These are phyloP conservation scores for Drosophila anceps DNA, from an alignment of 2,888 invertebrate species.

Conservation along the genomic window DNA sequence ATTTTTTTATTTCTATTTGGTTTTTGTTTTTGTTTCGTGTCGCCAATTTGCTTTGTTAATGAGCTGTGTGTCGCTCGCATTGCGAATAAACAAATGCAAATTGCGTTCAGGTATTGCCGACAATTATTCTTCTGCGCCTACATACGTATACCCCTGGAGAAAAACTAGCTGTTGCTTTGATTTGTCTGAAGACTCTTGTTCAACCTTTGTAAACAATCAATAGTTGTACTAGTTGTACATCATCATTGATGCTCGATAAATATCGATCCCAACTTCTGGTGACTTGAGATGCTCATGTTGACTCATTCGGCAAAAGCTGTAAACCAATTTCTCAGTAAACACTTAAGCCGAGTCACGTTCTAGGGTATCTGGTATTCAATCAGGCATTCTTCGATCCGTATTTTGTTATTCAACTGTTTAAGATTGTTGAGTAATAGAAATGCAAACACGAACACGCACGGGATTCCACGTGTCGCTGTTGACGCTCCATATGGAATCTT, in stretches of 20 bases:
- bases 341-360: neutral
- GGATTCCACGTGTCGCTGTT: slow-evolving; percentile 40
- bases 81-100: slow-evolving; percentile 48
- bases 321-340: neutral
- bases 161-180: neutral
- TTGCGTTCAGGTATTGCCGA: slow-evolving; percentile 22
- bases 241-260: neutral
- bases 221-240: neutral
- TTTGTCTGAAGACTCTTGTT: neutral
- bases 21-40: slow-evolving; percentile 13
- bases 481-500: slow-evolving; percentile 27
- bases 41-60: slow-evolving; percentile 54
- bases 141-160: slow-evolving; percentile 8
- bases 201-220: neutral
- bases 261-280: neutral
- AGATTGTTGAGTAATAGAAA: slow-evolving; percentile 38
- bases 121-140: slow-evolving; percentile 3
- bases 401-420: slow-evolving; percentile 13
- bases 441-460: neutral
- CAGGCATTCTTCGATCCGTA: neutral
- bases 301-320: too few relatives aligned
- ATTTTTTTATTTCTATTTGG: neutral
- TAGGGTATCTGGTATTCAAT: slow-evolving; percentile 11
- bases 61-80: slow-evolving; percentile 23
- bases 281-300: neutral